These are phyloP conservation scores for Clarias gariepinus DNA, from an alignment of 2,113 vertebrate species.

Conservation along the genomic window DNA sequence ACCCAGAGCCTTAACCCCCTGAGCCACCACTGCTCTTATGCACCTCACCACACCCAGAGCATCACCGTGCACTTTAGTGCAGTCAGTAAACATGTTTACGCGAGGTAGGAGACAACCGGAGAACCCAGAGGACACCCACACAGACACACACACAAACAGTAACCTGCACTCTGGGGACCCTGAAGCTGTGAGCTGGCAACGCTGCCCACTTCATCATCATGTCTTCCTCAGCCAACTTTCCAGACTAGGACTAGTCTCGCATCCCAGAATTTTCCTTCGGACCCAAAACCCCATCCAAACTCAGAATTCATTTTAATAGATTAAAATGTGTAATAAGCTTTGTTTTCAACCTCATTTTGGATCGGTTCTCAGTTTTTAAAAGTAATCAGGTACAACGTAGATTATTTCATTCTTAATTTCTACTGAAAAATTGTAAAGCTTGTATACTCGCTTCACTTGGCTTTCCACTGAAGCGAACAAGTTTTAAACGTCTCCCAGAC, in stretches of 20 bases:
- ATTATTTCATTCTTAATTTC: too few species aligned
- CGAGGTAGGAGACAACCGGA: neutral
- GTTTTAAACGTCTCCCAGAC: too few species aligned
- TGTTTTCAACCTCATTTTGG: neutral
- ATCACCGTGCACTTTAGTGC: neutral
- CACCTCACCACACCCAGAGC: too few species aligned
- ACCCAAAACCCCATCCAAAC: neutral
- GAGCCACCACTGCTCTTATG: too few species aligned
- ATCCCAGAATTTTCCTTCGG: neutral
- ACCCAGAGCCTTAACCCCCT: too few species aligned
- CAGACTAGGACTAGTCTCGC: neutral
- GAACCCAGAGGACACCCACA: neutral
- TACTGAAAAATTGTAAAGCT: too few species aligned
- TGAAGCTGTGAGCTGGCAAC: neutral
- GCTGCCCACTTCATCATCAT: neutral
- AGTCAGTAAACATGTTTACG: neutral
- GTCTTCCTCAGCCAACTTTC: neutral
- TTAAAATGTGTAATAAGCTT: neutral
- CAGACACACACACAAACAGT: neutral
- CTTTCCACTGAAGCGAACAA: too few species aligned
- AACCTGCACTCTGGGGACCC: neutral
- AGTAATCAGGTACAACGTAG: neutral
- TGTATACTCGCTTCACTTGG: too few species aligned
- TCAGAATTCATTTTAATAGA: neutral
- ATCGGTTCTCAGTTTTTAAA: neutral